These are phyloP conservation scores for Stichopus chloronotus DNA, from an alignment of 35 echinoderm and acorn worm species.

Conservation along the genomic window DNA sequence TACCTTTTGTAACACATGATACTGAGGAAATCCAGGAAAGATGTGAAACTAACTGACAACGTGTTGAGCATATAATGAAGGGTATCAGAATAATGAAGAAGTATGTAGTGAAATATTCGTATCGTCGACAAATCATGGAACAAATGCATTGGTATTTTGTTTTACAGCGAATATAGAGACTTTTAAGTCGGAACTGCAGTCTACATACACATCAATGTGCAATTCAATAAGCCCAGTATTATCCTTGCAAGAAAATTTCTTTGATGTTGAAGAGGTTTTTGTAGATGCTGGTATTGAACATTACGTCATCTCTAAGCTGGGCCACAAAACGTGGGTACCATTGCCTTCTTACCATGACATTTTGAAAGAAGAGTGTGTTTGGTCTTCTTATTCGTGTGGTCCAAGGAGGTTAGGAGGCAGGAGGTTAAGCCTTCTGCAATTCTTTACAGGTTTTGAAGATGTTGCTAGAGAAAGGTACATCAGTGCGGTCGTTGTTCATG, in stretches of 20 bases:
- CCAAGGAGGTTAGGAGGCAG: neutral
- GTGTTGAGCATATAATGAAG: too few relatives aligned
- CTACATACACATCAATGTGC: neutral
- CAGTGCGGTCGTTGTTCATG: neutral
- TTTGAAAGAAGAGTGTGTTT: neutral
- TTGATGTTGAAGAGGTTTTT: neutral
- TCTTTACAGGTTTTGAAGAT: conserved; percentile 9
- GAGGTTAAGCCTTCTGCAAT: too few relatives aligned
- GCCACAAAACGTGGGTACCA: neutral
- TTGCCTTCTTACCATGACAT: conserved; percentile 18
- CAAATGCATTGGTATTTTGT: too few relatives aligned
- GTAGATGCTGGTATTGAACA: conserved; percentile 30
- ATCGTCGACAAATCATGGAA: too few relatives aligned
- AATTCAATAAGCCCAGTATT: neutral
- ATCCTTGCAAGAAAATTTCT: conserved; percentile 6
- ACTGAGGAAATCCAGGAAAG: too few relatives aligned
- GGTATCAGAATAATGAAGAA: too few relatives aligned
- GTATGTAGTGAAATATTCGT: too few relatives aligned
- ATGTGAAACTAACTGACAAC: too few relatives aligned
- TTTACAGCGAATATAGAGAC: neutral
- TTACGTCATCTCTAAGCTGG: neutral
- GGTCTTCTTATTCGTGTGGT: neutral
- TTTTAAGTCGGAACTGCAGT: neutral
- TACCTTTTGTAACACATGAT: too few relatives aligned
- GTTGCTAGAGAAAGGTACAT: neutral